Evolutionary conservation across 37 sponge, comb jelly and placozoan species (phyloP).

Genomic region (Petrosia ficiformis): DNA sequence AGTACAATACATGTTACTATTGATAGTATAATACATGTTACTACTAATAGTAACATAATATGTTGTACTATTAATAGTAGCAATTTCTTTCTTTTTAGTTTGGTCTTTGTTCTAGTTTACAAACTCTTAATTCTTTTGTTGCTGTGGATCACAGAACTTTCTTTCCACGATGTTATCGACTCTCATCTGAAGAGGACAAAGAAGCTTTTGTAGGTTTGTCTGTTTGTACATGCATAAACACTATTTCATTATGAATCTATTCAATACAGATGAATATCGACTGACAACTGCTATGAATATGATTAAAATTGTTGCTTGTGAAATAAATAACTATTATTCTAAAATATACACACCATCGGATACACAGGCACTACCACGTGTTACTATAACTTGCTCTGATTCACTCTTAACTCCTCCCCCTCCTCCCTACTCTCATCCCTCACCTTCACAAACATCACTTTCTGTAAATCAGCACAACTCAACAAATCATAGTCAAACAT

Average conservation of each 20-base stretch:
- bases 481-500: not conserved
- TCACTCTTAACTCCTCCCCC: not conserved
- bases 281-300: slow-evolving; percentile 73
- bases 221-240: not conserved
- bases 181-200: slow-evolving; percentile 75
- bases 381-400: not conserved
- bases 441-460: not conserved
- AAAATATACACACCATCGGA: not conserved
- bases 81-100: slow-evolving; percentile 42
- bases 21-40: not conserved
- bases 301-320: slow-evolving; percentile 46
- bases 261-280: slow-evolving; percentile 62
- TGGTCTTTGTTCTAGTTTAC: slow-evolving; percentile 77
- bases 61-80: not conserved
- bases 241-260: not conserved
- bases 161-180: slow-evolving; percentile 94
- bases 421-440: not conserved
- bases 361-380: not conserved
- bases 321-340: not conserved
- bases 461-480: not conserved
- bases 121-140: slow-evolving; percentile 73
- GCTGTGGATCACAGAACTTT: slow-evolving; percentile 72
- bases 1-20: not conserved
- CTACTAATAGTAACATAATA: not conserved
- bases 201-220: slow-evolving; percentile 72